Conservation (phyloP, 1,140 invertebrate species). For the Steinernema khuongi region DNA sequence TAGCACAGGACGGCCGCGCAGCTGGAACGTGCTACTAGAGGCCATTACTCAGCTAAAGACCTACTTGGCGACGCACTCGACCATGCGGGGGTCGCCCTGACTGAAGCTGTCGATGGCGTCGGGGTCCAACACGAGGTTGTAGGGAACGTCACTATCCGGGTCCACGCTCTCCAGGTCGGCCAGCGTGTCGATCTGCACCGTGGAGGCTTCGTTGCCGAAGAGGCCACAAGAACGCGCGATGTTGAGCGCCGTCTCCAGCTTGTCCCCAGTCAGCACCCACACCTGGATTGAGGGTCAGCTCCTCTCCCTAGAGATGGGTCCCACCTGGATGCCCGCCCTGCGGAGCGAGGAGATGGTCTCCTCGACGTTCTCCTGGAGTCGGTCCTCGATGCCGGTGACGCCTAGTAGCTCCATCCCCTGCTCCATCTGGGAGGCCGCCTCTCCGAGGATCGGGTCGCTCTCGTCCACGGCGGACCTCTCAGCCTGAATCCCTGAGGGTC, state of each 20-base stretch:
- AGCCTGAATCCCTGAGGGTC: slow-evolving; percentile 63
- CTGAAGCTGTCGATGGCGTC: slow-evolving; percentile 14
- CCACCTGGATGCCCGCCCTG: slow-evolving; percentile 83
- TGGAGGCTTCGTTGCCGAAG: slow-evolving; percentile 14
- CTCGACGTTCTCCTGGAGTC: slow-evolving; percentile 61
- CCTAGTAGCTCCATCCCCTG: slow-evolving; percentile 62
- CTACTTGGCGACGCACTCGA: slow-evolving; percentile 14
- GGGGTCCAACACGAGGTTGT: slow-evolving; percentile 27
- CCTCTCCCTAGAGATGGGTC: slow-evolving; percentile 96
- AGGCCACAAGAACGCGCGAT: slow-evolving; percentile 36
- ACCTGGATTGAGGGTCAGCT: too few species aligned
- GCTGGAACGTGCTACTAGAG: slow-evolving; percentile 19
- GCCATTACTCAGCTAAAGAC: not conserved
- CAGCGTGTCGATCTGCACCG: slow-evolving; percentile 22
- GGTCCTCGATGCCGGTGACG: slow-evolving; percentile 41
- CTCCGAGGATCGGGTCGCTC: slow-evolving; percentile 70
- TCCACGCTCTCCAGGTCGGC: slow-evolving; percentile 14
- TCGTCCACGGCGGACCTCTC: slow-evolving; percentile 78
- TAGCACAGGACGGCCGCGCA: slow-evolving; percentile 78
- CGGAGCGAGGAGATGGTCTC: slow-evolving; percentile 80
- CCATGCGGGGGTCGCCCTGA: not conserved
- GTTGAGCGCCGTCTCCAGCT: slow-evolving; percentile 86
- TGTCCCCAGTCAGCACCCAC: slow-evolving; percentile 96
- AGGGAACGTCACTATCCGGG: not conserved
- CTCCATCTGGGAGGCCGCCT: slow-evolving; percentile 14